Conservation (phyloP, 2,113 vertebrate genomes). For the Eclectus roratus region DNA sequence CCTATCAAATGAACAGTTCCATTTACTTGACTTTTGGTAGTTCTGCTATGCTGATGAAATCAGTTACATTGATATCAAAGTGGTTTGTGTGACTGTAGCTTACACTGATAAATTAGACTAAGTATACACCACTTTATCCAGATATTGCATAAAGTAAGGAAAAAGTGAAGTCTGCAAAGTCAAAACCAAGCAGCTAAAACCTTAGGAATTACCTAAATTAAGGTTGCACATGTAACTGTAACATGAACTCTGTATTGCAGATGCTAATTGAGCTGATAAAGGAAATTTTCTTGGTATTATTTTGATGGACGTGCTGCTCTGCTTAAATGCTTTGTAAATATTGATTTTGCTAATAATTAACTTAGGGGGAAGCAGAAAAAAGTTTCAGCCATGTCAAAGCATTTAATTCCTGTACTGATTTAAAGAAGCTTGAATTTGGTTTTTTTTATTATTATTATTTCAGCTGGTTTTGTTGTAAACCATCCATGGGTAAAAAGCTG, state of each 20-base stretch:
- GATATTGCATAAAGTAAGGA: not conserved
- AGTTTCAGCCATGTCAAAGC: not conserved
- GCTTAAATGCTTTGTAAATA: not conserved
- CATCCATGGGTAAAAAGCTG: not conserved
- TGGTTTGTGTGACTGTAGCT: not conserved
- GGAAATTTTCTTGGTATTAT: not conserved
- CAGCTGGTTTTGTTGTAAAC: not conserved
- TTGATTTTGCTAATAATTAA: constrained; percentile 31
- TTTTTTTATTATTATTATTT: not conserved
- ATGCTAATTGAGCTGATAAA: not conserved
- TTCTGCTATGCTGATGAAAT: not conserved
- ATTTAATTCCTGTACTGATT: not conserved
- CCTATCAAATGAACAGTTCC: not conserved
- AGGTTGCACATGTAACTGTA: not conserved
- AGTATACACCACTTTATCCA: not conserved
- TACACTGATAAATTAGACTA: not conserved
- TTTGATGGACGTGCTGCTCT: not conserved
- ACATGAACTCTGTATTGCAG: not conserved
- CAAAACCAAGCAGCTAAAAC: not conserved
- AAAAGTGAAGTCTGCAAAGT: not conserved
- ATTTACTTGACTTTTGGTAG: not conserved
- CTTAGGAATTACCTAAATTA: not conserved
- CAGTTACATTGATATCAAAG: not conserved
- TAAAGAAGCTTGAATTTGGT: not conserved
- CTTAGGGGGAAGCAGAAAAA: not conserved